Evolutionary conservation across 2,113 vertebrate species (phyloP).

Genomic region (Aix galericulata): DNA sequence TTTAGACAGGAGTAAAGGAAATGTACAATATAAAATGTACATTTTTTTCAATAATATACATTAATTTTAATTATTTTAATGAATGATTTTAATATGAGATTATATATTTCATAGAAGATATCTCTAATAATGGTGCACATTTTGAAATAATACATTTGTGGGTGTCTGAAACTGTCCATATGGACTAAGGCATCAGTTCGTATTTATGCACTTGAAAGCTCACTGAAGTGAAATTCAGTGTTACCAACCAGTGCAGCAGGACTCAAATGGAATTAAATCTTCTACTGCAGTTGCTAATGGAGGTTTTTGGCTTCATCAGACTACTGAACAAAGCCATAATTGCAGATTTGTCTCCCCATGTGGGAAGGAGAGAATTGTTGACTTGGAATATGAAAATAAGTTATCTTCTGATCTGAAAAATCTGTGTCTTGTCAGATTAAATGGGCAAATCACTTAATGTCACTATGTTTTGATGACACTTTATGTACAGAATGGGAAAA

Average conservation of each 20-base stretch:
- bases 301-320: neutral
- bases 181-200: neutral
- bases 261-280: neutral
- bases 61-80: neutral
- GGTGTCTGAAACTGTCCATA: neutral
- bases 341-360: neutral
- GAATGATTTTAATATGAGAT: neutral
- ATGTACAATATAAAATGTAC: accelerated
- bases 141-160: neutral
- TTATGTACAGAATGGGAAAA: neutral
- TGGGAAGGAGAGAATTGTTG: neutral
- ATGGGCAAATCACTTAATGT: neutral
- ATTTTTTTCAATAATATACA: neutral
- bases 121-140: neutral
- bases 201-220: neutral
- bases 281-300: neutral
- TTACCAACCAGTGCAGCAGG: neutral
- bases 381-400: neutral
- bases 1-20: neutral
- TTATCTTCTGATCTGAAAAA: neutral
- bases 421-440: neutral
- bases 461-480: neutral
- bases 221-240: neutral
- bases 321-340: neutral
- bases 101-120: neutral